Evolutionary conservation across 2,113 vertebrate species (phyloP).

Genomic region (Saccopteryx bilineata): DNA sequence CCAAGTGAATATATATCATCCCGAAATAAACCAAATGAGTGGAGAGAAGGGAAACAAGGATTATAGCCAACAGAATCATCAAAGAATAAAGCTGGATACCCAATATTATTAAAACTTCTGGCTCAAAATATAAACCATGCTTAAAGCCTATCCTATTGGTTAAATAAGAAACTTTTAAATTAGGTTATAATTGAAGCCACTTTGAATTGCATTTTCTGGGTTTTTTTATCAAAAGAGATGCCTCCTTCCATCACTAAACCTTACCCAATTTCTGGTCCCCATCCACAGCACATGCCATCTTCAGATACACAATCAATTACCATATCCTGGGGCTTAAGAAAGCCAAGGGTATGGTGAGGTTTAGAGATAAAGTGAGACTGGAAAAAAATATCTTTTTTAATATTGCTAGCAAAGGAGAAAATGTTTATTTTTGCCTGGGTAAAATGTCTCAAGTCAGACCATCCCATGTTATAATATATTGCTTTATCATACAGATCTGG

Average conservation of each 20-base stretch:
- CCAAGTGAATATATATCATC: not conserved
- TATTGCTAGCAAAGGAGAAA: not conserved
- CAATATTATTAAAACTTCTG: not conserved
- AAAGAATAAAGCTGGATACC: not conserved
- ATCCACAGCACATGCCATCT: not conserved
- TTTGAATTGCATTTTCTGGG: not conserved
- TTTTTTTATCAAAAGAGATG: conserved; percentile 20
- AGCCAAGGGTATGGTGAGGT: not conserved
- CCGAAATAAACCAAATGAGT: not conserved
- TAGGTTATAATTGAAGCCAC: not conserved
- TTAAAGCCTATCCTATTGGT: not conserved
- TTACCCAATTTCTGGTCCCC: not conserved
- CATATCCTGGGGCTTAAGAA: not conserved
- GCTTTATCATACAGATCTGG: not conserved
- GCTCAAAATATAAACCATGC: not conserved
- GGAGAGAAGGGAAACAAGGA: not conserved
- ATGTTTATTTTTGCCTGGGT: not conserved
- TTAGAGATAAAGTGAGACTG: not conserved
- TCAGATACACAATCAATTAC: not conserved
- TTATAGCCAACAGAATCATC: not conserved
- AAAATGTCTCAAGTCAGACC: not conserved
- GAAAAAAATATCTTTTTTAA: not conserved
- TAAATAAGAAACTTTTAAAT: not conserved
- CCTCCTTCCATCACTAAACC: not conserved
- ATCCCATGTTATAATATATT: not conserved